phyloP scores from a whole-genome alignment of 2,888 invertebrate species.

The Anthrax anthrax region DNA sequence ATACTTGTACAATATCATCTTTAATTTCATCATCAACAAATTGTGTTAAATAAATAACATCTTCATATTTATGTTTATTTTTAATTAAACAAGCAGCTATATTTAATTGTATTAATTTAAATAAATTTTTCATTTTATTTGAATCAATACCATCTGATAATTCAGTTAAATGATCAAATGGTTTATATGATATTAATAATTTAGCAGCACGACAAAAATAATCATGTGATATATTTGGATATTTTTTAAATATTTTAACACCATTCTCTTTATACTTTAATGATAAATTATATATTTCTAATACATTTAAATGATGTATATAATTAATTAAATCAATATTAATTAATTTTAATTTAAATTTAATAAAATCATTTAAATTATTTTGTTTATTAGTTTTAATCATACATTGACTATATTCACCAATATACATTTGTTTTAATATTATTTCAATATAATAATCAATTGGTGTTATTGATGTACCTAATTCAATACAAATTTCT shows the following conservation, averaged over 20 bases:
- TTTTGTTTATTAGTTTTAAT: slow-evolving; percentile 24
- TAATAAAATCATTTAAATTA: slow-evolving; percentile 13
- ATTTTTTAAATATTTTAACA: slow-evolving; percentile 48
- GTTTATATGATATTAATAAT: slow-evolving; percentile 47
- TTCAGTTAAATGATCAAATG: slow-evolving; percentile 38
- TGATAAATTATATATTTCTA: slow-evolving; percentile 33
- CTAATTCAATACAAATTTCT: slow-evolving; percentile 25
- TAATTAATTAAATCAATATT: slow-evolving; percentile 30
- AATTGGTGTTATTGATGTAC: slow-evolving; percentile 33
- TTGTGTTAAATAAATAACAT: slow-evolving; percentile 46
- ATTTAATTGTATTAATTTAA: slow-evolving; percentile 62
- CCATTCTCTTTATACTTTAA: slow-evolving; percentile 36
- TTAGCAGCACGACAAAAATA: slow-evolving; percentile 62
- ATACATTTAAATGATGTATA: slow-evolving; percentile 32
- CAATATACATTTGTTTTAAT: slow-evolving; percentile 35
- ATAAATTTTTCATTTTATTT: slow-evolving; percentile 41
- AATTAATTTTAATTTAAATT: slow-evolving; percentile 29
- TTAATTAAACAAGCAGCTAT: slow-evolving; percentile 68
- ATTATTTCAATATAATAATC: slow-evolving; percentile 37
- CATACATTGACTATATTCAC: slow-evolving; percentile 35
- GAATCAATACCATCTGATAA: slow-evolving; percentile 21
- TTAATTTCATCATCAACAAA: slow-evolving; percentile 30
- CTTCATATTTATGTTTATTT: slow-evolving; percentile 46
- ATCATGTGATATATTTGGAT: slow-evolving; percentile 53
- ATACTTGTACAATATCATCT: slow-evolving; percentile 5